phyloP scores from a whole-genome alignment of 2,113 vertebrate genomes.

The Cheirogaleus medius region DNA sequence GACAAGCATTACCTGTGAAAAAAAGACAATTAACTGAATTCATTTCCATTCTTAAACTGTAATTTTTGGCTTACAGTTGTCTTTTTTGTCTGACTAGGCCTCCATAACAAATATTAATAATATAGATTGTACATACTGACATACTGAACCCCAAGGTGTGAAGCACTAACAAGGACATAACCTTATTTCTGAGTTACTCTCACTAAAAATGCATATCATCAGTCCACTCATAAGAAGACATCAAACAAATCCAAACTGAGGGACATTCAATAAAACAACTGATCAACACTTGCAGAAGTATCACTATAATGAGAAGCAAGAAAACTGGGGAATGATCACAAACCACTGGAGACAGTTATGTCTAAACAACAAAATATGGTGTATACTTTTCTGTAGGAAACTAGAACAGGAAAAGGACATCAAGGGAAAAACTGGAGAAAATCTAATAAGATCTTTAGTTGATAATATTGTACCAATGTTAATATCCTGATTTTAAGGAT shows the following conservation, averaged over 20 bases:
- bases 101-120: background rate
- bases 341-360: background rate
- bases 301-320: background rate
- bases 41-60: background rate
- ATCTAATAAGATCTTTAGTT: background rate
- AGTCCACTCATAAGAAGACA: background rate
- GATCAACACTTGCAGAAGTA: background rate
- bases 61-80: background rate
- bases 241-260: background rate
- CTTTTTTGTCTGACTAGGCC: background rate
- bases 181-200: background rate
- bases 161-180: background rate
- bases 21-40: background rate
- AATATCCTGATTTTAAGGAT: background rate
- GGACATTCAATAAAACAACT: background rate
- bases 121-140: background rate
- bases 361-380: background rate
- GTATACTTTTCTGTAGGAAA: background rate
- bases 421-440: background rate
- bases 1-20: background rate
- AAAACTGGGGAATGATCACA: background rate
- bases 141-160: background rate
- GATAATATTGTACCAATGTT: background rate
- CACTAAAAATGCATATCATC: background rate
- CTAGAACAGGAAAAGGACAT: background rate